These are phyloP conservation scores for Orthosia gothica DNA, from an alignment of 2,888 invertebrate genomes.

Conservation along the genomic window DNA sequence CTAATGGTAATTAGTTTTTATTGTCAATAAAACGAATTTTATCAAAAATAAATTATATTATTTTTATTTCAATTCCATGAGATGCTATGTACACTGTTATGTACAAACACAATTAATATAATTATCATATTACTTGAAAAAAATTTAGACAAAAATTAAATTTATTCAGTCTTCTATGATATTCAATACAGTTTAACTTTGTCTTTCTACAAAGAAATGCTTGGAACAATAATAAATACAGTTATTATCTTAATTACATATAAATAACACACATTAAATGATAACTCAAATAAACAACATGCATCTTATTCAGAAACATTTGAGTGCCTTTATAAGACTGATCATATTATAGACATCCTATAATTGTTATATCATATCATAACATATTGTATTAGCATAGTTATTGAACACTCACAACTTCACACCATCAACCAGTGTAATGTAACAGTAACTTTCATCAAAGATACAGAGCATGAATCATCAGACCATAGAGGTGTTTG, in stretches of 20 bases:
- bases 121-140: constrained; percentile 67
- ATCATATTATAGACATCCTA: neutral
- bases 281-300: constrained; percentile 43
- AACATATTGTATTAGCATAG: neutral
- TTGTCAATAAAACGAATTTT: constrained; percentile 79
- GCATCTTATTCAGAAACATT: constrained; percentile 25
- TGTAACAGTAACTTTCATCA: neutral
- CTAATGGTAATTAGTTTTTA: constrained; percentile 63
- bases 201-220: constrained; percentile 66
- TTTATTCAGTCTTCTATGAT: constrained; percentile 89
- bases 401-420: neutral
- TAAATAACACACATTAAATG: constrained; percentile 25
- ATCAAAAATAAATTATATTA: constrained; percentile 88
- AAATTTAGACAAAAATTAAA: constrained; percentile 83
- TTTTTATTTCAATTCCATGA: constrained; percentile 85
- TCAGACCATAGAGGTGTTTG: neutral
- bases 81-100: constrained; percentile 72
- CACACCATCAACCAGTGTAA: neutral
- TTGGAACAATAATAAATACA: constrained; percentile 46
- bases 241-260: constrained; percentile 28
- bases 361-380: no score
- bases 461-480: constrained; percentile 4
- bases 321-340: neutral
- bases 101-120: constrained; percentile 82
- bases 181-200: constrained; percentile 87